Evolutionary conservation across 1,140 invertebrate species (phyloP), one percentile per base, ranked within the genome.

Genomic region (Oscheius sp.): DNA sequence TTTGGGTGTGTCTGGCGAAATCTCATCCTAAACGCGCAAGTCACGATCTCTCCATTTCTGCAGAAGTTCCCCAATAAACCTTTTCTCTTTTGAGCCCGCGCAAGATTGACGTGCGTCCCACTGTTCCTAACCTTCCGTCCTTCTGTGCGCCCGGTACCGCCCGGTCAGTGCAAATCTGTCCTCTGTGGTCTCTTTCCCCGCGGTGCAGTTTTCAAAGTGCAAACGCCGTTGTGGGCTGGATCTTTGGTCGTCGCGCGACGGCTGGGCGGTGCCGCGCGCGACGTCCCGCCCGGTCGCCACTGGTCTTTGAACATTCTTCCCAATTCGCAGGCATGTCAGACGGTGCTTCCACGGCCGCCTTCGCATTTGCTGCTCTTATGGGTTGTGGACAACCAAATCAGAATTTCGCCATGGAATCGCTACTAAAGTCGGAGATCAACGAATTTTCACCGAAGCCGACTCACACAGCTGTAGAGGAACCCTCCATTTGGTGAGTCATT

Each of bases 401-500:
- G 18, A 42, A 58, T 45, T 71, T 71, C 38, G n/a, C 7, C 7
- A 71, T 71, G 69, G 69, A 71, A 35, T 32, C 35, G 31, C 69
- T 71, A 20, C 58, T 71, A 36, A 71, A 71, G 38, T 38, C 58
- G 45, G 69, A 71, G 49, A 49, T 71, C 18, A 38, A 35, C 15
- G 61, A 71, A 4, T 71, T 61, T 31, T 71, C 61, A 7, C 69
- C 69, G 1, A 32, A 28, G 35, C 32, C 59, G 20, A 18, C 28
- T 31, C 36, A 18, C 28, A 28, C 20, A 46, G 38, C 31, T 29
- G 34, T 35, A 28, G 69, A 71, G 34, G 69, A 71, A 46, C 45
- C 62, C 45, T 61, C 69, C 20, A 71, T 71, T 18, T 71, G 69
- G 69, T 71, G 38, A 23, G 68, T 71, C 20, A 68, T 18, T 26